A percentile compares a stretch with the other conserved stretches of the same genome.
Evolutionary conservation across 1,140 invertebrate genomes (phyloP).

Genomic region (Lanistes nyassanus): DNA sequence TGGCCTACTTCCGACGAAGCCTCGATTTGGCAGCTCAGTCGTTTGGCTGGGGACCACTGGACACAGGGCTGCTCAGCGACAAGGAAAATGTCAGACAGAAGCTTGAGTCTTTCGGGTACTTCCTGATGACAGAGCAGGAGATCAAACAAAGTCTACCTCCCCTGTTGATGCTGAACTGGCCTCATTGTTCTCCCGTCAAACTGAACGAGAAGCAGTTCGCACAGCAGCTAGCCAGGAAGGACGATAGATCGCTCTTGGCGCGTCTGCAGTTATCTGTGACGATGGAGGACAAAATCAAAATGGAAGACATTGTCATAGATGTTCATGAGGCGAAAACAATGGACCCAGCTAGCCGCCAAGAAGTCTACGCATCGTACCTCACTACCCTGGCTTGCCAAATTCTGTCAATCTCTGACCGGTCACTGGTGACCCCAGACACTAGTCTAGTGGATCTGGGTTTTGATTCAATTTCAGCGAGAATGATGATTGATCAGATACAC

Average conservation of each 20-base stretch:
- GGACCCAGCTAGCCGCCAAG: background rate
- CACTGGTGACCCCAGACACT: background rate
- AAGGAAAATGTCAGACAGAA: slow-evolving; percentile 7
- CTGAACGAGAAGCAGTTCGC: slow-evolving; percentile 13
- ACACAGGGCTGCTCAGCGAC: slow-evolving; percentile 32
- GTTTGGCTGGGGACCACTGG: slow-evolving; percentile 43
- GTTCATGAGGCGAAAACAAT: background rate
- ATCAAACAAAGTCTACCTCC: slow-evolving; percentile 24
- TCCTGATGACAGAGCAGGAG: slow-evolving; percentile 13
- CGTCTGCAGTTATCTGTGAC: background rate
- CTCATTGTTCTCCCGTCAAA: slow-evolving; percentile 16
- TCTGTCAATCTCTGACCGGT: background rate
- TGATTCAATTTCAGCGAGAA: slow-evolving; percentile 30
- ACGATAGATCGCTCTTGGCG: background rate
- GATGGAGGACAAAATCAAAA: too few relatives aligned
- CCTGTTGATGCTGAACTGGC: slow-evolving; percentile 12
- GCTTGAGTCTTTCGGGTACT: slow-evolving; percentile 20
- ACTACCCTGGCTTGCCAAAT: background rate
- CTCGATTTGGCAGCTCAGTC: slow-evolving; percentile 13
- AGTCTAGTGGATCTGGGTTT: slow-evolving; percentile 17
- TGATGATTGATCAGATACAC: slow-evolving; percentile 23
- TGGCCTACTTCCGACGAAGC: slow-evolving; percentile 35
- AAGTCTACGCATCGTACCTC: background rate
- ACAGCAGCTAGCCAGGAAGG: background rate
- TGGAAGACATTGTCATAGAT: background rate